A percentile compares a stretch with the other conserved stretches of the same genome.
Evolutionary conservation across 2,113 vertebrate genomes (phyloP).

Genomic region (Malurus alboscapulatus): DNA sequence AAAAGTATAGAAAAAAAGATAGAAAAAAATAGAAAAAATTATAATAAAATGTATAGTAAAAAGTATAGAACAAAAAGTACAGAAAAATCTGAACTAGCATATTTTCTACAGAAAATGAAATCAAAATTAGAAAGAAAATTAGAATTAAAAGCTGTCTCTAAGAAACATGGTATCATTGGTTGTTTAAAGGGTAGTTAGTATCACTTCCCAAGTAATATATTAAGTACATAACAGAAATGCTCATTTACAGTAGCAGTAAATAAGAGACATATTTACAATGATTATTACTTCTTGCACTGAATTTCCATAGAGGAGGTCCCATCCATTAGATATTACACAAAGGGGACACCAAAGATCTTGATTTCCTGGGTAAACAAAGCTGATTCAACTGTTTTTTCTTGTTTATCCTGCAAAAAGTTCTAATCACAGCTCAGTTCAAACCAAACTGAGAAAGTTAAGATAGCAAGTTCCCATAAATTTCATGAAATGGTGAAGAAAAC

Average conservation of each 20-base stretch:
- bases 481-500: not conserved
- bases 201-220: not conserved
- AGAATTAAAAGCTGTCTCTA: not conserved
- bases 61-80: not conserved
- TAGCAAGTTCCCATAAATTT: not conserved
- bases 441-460: not conserved
- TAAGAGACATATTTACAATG: not conserved
- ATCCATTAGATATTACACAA: not conserved
- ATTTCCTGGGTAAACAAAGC: not conserved
- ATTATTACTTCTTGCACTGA: not conserved
- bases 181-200: not conserved
- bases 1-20: not conserved
- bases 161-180: not conserved
- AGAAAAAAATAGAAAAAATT: not conserved
- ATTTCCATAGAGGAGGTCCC: not conserved
- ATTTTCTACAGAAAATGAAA: not conserved
- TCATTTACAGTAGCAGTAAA: not conserved
- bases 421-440: not conserved
- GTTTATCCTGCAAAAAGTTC: not conserved
- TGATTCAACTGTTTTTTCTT: not conserved
- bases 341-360: accelerated
- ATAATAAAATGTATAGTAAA: too few relatives aligned
- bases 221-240: not conserved
- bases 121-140: not conserved
- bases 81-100: not conserved